Evolutionary conservation across 2,797 vertebrate genomes (phyloP).

Genomic region (Sebastes kiyomatsui): DNA sequence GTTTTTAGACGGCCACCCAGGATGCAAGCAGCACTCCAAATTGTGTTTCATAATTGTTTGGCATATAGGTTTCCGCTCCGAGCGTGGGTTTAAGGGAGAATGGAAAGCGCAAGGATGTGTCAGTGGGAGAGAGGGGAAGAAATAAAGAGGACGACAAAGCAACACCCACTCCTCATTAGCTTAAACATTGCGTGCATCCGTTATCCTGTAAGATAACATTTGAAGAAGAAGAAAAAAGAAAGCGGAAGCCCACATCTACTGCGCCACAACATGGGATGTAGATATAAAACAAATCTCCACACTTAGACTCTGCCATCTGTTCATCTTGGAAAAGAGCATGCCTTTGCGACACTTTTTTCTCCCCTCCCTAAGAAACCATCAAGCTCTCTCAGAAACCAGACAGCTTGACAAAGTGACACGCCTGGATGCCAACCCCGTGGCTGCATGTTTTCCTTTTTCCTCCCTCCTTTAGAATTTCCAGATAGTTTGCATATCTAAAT

Average conservation of each 20-base stretch:
- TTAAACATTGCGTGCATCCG: conserved; percentile 69
- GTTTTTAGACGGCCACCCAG: conserved; percentile 46
- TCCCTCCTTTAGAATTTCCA: background rate
- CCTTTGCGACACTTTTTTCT: conserved; percentile 53
- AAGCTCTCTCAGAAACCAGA: conserved; percentile 64
- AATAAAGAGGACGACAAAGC: conserved; percentile 67
- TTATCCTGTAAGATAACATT: conserved; percentile 70
- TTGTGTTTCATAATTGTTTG: conserved; percentile 67
- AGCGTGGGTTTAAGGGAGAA: conserved; percentile 73
- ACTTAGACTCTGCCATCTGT: conserved; percentile 77
- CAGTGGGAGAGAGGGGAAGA: conserved; percentile 58
- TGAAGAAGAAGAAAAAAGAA: conserved; percentile 33
- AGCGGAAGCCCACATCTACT: conserved; percentile 50
- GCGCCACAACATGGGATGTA: conserved; percentile 64
- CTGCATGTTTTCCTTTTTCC: conserved; percentile 19
- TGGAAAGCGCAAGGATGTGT: conserved; percentile 61
- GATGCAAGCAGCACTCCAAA: conserved; percentile 42
- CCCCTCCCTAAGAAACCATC: conserved; percentile 63
- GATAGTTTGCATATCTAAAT: conserved; percentile 75
- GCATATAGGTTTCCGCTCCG: conserved; percentile 58
- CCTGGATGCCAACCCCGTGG: conserved; percentile 59
- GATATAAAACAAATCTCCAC: conserved; percentile 74
- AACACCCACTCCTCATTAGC: conserved; percentile 79
- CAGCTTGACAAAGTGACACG: conserved; percentile 72
- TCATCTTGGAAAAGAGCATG: conserved; percentile 61